A percentile compares a stretch with the other conserved stretches of the same genome.
phyloP scores from a whole-genome alignment of 2,113 vertebrate species.

The Eonycteris spelaea region DNA sequence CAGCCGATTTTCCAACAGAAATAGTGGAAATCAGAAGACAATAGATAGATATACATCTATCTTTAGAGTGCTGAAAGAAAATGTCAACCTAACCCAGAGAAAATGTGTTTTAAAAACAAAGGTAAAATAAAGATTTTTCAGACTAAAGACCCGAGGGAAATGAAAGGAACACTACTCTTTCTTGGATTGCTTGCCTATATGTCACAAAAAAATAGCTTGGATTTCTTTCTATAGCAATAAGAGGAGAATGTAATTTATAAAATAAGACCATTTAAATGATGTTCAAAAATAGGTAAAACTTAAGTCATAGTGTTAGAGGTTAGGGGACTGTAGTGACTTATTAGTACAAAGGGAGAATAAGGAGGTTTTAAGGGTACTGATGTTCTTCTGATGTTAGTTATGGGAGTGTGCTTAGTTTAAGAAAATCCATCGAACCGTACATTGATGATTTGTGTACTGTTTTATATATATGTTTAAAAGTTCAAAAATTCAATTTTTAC shows the following conservation, averaged over 20 bases:
- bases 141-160: neutral
- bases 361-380: neutral
- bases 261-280: neutral
- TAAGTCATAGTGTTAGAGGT: neutral
- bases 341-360: neutral
- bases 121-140: neutral
- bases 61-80: neutral
- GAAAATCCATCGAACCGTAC: neutral
- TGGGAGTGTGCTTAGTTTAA: neutral
- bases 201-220: neutral
- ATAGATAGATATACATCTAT: neutral
- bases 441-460: neutral
- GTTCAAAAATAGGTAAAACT: neutral
- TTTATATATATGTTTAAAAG: neutral
- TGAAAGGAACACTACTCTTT: neutral
- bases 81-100: neutral
- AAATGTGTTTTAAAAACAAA: slow-evolving; percentile 1
- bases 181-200: neutral
- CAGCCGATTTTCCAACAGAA: neutral
- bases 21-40: neutral
- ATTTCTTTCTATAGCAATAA: neutral
- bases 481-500: slow-evolving; percentile 15
- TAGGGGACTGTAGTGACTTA: neutral
- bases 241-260: neutral
- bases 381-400: neutral